Percentiles rank a stretch among this genome's conserved stretches.
Evolutionary conservation across 1,140 invertebrate genomes (phyloP).

Genomic region (Caenorhabditis remanei): DNA sequence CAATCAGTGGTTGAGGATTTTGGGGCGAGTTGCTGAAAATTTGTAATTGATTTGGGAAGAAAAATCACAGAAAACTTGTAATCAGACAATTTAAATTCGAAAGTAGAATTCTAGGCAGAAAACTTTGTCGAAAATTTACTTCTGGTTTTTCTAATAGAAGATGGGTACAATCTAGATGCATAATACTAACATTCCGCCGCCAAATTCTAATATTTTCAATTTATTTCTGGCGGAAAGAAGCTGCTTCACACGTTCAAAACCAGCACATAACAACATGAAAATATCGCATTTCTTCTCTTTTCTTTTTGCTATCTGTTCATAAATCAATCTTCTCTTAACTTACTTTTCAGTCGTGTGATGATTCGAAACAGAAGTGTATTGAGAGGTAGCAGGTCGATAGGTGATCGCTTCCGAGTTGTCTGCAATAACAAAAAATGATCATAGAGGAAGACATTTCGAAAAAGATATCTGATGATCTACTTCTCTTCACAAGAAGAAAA

Average conservation of each 20-base stretch:
- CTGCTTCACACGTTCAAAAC: not conserved
- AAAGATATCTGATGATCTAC: not conserved
- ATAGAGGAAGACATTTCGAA: not conserved
- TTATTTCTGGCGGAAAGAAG: not conserved
- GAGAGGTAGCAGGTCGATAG: slow-evolving; percentile 18
- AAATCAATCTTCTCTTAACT: not conserved
- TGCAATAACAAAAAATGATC: not conserved
- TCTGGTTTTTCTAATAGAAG: too few relatives aligned
- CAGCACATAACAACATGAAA: slow-evolving; percentile 1
- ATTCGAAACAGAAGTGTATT: not conserved
- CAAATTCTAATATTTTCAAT: too few relatives aligned
- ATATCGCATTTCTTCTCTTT: not conserved
- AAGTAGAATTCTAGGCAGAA: too few relatives aligned
- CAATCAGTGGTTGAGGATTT: slow-evolving; percentile 15
- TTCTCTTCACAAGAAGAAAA: not conserved
- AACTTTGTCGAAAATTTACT: too few relatives aligned
- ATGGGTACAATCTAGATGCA: too few relatives aligned
- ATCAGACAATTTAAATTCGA: too few relatives aligned
- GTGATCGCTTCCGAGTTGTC: slow-evolving; percentile 44
- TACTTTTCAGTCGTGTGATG: slow-evolving; percentile 5
- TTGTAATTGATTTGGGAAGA: not conserved
- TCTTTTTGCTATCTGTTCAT: not conserved
- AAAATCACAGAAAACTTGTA: not conserved
- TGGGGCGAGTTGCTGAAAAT: slow-evolving; percentile 3
- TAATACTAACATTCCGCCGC: too few relatives aligned